phyloP scores from a whole-genome alignment of 2,113 vertebrate genomes.

The Ovibos moschatus region DNA sequence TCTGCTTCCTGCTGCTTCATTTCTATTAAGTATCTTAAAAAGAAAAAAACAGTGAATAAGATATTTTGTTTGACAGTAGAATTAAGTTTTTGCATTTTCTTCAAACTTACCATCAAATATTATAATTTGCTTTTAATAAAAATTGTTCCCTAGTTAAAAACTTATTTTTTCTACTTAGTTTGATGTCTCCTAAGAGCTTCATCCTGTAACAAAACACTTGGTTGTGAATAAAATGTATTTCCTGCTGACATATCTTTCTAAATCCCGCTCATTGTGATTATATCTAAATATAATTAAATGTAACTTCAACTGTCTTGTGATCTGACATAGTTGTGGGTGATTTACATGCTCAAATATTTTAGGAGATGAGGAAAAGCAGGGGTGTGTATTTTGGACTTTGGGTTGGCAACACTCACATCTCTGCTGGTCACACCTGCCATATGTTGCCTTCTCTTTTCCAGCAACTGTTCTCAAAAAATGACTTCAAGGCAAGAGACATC shows the following conservation, averaged over 20 bases:
- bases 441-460: conserved; percentile 9
- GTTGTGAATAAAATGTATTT: conserved; percentile 53
- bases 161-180: conserved; percentile 13
- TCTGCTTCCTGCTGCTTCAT: not conserved
- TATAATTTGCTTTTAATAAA: conserved; percentile 12
- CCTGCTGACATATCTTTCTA: conserved; percentile 41
- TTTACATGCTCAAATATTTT: conserved; percentile 47
- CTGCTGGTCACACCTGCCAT: conserved; percentile 65
- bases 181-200: conserved; percentile 44
- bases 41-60: not conserved
- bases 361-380: conserved; percentile 23
- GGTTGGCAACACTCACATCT: conserved; percentile 10
- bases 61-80: not conserved
- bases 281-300: conserved; percentile 60
- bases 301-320: conserved; percentile 29
- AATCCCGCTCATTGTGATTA: conserved; percentile 26
- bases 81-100: not conserved
- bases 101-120: not conserved
- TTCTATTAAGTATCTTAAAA: conserved; percentile 32
- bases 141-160: not conserved
- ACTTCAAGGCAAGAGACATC: conserved; percentile 30
- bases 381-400: conserved; percentile 49
- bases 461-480: conserved; percentile 42
- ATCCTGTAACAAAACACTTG: conserved; percentile 51
- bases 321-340: conserved; percentile 48